Percentiles rank a stretch among this genome's conserved stretches.
These are phyloP conservation scores for Oreotrochilus melanogaster DNA, from an alignment of 2,113 vertebrate genomes.

Conservation along the genomic window DNA sequence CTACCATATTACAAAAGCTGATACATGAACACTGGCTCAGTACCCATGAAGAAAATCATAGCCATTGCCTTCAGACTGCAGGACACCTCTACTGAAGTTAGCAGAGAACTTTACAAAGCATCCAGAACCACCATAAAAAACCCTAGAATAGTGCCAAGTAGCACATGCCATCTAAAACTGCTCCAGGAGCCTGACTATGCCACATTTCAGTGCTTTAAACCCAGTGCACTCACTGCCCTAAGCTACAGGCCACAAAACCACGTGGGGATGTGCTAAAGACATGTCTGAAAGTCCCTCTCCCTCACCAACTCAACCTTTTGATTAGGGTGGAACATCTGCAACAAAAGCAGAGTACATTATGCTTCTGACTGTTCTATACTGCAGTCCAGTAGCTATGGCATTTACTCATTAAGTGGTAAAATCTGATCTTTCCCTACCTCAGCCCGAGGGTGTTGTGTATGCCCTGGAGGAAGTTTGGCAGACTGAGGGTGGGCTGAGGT, in stretches of 20 bases:
- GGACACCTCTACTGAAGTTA: neutral
- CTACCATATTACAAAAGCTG: neutral
- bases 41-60: neutral
- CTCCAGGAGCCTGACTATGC: neutral
- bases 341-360: neutral
- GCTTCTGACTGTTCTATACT: neutral
- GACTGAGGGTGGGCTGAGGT: rapidly evolving
- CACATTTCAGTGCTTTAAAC: neutral
- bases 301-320: rapidly evolving
- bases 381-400: neutral
- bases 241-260: neutral
- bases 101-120: neutral
- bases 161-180: neutral
- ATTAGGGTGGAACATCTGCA: neutral
- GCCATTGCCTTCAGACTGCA: neutral
- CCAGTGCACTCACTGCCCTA: neutral
- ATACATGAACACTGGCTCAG: neutral
- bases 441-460: rapidly evolving
- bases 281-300: neutral
- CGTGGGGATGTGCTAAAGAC: rapidly evolving
- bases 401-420: neutral
- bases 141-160: neutral
- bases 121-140: neutral
- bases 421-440: neutral
- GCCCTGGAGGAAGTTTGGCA: neutral